These are phyloP conservation scores for Cantharis nigra DNA, from an alignment of 2,888 invertebrate species.

Conservation along the genomic window DNA sequence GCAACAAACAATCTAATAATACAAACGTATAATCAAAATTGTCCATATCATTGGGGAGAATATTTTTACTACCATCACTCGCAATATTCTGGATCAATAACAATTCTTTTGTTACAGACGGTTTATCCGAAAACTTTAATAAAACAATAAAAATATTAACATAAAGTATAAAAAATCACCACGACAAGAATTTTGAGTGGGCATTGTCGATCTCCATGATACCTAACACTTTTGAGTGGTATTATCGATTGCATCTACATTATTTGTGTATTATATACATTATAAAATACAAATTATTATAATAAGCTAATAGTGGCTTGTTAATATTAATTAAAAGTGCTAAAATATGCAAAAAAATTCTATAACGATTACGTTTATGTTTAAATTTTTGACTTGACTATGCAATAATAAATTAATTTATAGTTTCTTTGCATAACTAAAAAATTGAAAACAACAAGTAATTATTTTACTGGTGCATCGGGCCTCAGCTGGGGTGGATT, in stretches of 20 bases:
- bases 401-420: background rate
- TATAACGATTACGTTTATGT: background rate
- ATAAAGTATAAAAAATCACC: too few relatives aligned
- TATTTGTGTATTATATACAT: too few relatives aligned
- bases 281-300: background rate
- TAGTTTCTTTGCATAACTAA: background rate
- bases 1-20: background rate
- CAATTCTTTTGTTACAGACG: background rate
- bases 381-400: background rate
- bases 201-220: too few relatives aligned
- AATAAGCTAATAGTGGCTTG: background rate
- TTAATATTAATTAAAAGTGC: background rate
- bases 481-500: background rate
- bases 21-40: background rate
- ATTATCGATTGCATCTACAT: too few relatives aligned
- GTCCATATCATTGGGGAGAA: background rate
- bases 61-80: background rate
- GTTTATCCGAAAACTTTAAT: too few relatives aligned
- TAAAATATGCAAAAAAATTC: background rate
- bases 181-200: too few relatives aligned
- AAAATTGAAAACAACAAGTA: background rate
- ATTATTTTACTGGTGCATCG: background rate
- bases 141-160: too few relatives aligned
- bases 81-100: background rate
- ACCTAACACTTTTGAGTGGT: too few relatives aligned